Evolutionary conservation across 1,140 invertebrate species (phyloP).

Genomic region (Dysdera silvatica): DNA sequence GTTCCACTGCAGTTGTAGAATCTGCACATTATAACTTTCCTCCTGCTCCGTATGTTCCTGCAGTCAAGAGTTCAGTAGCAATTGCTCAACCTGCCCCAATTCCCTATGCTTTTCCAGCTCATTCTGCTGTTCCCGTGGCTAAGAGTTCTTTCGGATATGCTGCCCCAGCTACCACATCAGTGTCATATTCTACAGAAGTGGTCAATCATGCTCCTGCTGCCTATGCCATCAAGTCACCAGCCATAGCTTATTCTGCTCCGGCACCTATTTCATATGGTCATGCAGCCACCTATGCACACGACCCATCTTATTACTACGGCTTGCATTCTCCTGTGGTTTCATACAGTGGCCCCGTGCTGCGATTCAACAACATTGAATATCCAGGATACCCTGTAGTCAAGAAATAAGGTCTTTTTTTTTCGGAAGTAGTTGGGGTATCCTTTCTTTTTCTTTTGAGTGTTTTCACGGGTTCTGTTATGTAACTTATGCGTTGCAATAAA

Average conservation of each 20-base stretch:
- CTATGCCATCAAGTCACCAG: background rate
- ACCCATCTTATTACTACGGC: conserved; percentile 6
- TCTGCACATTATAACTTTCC: background rate
- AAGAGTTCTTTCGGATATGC: no score
- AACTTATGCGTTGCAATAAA: no score
- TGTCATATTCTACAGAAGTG: conserved; percentile 10
- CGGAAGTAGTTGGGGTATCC: no score
- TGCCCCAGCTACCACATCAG: conserved; percentile 7
- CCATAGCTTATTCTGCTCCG: background rate
- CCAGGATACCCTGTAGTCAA: conserved; percentile 22
- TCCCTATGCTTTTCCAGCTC: conserved; percentile 18
- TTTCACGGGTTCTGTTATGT: no score
- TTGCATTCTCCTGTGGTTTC: conserved; percentile 18
- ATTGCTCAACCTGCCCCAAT: conserved; percentile 27
- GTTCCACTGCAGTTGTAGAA: background rate
- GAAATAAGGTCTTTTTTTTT: background rate
- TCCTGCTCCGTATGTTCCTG: background rate
- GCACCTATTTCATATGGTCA: conserved; percentile 8
- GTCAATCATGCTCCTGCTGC: background rate
- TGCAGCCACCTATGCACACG: background rate
- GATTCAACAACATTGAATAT: conserved; percentile 26
- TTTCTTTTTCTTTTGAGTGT: no score
- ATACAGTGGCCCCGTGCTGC: conserved; percentile 14
- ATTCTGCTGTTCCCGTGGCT: conserved; percentile 11
- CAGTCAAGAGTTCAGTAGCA: conserved; percentile 39